Evolutionary conservation across 2,113 vertebrate genomes (phyloP).

Genomic region (Myiopsitta monachus): DNA sequence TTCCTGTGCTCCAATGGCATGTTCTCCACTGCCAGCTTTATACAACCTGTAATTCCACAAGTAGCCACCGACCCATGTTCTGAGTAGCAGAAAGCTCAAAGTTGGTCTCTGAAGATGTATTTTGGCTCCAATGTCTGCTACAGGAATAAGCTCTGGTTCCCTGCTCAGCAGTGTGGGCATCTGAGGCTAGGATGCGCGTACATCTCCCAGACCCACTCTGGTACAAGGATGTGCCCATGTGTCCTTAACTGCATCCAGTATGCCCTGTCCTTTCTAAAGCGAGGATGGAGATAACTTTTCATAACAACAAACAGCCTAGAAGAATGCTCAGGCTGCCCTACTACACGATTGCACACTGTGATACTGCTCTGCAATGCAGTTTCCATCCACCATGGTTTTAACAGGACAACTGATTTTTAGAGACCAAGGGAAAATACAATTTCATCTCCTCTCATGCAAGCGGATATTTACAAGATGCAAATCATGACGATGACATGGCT

Average conservation of each 20-base stretch:
- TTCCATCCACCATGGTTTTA: not conserved
- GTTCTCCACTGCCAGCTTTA: not conserved
- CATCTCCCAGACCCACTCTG: accelerated
- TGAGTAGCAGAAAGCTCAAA: not conserved
- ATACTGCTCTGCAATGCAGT: not conserved
- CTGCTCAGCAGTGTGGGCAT: accelerated
- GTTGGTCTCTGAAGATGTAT: not conserved
- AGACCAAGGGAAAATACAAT: not conserved
- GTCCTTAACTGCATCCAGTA: not conserved
- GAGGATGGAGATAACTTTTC: not conserved
- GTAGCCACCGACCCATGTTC: accelerated
- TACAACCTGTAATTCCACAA: not conserved
- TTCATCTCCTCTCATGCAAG: not conserved
- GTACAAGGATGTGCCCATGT: not conserved
- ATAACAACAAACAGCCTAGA: not conserved
- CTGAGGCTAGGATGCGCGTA: too few species aligned
- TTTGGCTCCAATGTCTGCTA: accelerated
- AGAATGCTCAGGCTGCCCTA: not conserved
- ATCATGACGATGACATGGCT: not conserved
- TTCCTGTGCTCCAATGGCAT: not conserved
- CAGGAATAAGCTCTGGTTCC: accelerated
- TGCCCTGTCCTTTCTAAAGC: not conserved
- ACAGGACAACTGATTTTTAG: not conserved
- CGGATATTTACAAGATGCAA: not conserved
- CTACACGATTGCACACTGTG: not conserved